Evolutionary conservation across 2,113 vertebrate genomes (phyloP).

Genomic region (Gnathonemus longibarbis): DNA sequence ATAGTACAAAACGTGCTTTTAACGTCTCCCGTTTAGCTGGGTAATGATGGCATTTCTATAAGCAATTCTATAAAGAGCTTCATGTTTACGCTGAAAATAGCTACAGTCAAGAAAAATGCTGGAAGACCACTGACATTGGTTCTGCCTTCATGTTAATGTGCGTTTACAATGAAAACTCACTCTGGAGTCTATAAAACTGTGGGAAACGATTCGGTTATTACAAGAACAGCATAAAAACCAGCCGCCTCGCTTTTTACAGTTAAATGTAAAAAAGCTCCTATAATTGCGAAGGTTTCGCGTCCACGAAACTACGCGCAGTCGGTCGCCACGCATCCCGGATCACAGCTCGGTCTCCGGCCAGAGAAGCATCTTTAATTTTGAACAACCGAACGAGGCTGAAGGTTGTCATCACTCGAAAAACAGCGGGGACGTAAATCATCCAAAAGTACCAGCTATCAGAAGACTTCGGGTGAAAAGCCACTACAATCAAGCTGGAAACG

Average conservation of each 20-base stretch:
- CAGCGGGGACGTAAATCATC: background rate
- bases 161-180: background rate
- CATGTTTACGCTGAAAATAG: background rate
- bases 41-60: background rate
- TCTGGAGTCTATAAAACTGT: background rate
- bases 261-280: background rate
- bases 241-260: background rate
- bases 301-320: background rate
- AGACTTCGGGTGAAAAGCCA: background rate
- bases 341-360: background rate
- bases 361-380: background rate
- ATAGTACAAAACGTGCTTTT: background rate
- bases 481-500: background rate
- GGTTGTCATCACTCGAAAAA: background rate
- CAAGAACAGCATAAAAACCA: background rate
- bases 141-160: background rate
- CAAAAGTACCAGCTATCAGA: background rate
- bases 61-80: background rate
- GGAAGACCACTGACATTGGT: background rate
- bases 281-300: background rate
- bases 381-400: background rate
- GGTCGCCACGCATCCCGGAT: background rate
- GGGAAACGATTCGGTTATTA: background rate
- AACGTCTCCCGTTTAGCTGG: background rate
- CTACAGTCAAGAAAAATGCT: background rate